Evolutionary conservation across 1,140 invertebrate species (phyloP).

Genomic region (Philotrypesis tridentata): DNA sequence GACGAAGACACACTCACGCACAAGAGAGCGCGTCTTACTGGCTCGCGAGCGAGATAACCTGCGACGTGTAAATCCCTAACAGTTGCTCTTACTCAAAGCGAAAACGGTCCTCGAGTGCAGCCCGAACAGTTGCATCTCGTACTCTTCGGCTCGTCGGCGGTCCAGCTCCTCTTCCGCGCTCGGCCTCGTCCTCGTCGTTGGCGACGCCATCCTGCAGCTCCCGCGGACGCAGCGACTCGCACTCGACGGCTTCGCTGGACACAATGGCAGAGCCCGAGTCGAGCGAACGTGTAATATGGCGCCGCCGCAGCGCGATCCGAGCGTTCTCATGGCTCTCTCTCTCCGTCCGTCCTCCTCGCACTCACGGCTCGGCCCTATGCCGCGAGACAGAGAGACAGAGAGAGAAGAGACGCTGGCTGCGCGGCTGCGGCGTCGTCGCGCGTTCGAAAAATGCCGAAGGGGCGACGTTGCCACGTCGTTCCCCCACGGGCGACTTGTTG

Average conservation of each 20-base stretch:
- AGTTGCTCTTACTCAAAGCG: slow-evolving; percentile 60
- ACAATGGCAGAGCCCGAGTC: slow-evolving; percentile 35
- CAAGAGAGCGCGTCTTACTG: background rate
- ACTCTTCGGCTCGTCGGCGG: slow-evolving; percentile 64
- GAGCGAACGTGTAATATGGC: slow-evolving; percentile 19
- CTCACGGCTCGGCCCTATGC: background rate
- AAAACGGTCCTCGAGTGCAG: slow-evolving; percentile 64
- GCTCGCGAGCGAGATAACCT: background rate
- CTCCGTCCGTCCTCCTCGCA: background rate
- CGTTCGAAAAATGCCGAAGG: background rate
- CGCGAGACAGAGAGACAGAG: background rate
- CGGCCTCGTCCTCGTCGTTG: background rate
- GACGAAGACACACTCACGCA: background rate
- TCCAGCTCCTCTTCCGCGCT: slow-evolving; percentile 46
- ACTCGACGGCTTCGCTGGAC: slow-evolving; percentile 26
- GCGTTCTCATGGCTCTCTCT: background rate
- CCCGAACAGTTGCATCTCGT: slow-evolving; percentile 69
- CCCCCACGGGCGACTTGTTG: background rate
- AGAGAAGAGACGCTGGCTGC: background rate
- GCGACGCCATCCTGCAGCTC: background rate
- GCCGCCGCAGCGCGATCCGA: background rate
- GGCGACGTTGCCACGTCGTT: background rate
- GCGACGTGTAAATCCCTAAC: background rate
- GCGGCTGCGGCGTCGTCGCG: background rate
- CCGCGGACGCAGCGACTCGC: slow-evolving; percentile 4